A percentile compares a stretch with the other conserved stretches of the same genome.
Evolutionary conservation across 2,113 vertebrate species (phyloP).

Genomic region (Neotoma lepida): DNA sequence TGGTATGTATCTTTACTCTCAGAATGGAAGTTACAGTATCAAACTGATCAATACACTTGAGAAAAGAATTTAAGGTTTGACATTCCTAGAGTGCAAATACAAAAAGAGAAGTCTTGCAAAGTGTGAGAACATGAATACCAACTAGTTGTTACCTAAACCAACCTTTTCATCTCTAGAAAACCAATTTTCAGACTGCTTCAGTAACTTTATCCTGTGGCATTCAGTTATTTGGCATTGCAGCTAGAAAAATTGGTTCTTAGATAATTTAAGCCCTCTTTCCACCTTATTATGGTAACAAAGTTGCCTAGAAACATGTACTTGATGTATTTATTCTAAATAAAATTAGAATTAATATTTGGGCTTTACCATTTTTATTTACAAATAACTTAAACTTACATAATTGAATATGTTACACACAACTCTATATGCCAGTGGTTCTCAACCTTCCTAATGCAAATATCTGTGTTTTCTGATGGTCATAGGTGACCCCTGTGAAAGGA

Average conservation of each 20-base stretch:
- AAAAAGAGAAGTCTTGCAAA: background rate
- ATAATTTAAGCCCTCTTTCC: background rate
- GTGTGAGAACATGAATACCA: constrained; percentile 9
- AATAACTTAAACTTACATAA: constrained; percentile 25
- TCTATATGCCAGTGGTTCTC: background rate
- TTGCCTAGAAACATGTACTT: background rate
- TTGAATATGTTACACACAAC: background rate
- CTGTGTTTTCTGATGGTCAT: background rate
- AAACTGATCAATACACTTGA: constrained; percentile 58
- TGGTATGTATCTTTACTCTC: constrained; percentile 48
- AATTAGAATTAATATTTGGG: background rate
- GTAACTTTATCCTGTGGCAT: constrained; percentile 10
- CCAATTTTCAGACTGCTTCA: constrained; percentile 18
- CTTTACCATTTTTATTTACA: background rate
- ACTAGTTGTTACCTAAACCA: background rate
- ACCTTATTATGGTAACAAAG: background rate
- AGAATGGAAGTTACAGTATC: constrained; percentile 62
- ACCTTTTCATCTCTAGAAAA: constrained; percentile 26
- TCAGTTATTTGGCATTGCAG: background rate
- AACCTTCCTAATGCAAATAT: background rate
- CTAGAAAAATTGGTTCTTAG: background rate
- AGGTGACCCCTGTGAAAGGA: background rate
- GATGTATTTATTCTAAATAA: constrained; percentile 36
- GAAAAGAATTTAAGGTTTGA: constrained; percentile 48
- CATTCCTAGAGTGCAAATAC: background rate